phyloP scores from a whole-genome alignment of 1,140 invertebrate genomes.

The Agrilus planipennis region DNA sequence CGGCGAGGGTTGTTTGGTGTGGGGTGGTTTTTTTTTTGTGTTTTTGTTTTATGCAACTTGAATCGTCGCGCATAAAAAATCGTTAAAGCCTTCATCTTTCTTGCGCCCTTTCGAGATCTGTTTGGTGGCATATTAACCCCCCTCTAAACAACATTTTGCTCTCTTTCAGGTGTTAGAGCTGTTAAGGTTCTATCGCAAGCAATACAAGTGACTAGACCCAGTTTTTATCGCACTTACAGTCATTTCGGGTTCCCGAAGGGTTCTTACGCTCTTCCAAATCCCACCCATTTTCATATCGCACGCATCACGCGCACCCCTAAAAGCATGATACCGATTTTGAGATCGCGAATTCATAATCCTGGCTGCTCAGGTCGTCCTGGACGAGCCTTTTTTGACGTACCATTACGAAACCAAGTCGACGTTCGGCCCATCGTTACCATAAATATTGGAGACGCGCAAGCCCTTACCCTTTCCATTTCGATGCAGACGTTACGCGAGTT shows the following conservation, averaged over 20 bases:
- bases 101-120: no score
- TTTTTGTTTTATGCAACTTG: constrained; percentile 5
- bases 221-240: constrained; percentile 26
- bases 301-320: constrained; percentile 14
- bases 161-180: constrained; percentile 13
- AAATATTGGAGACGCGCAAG: constrained; percentile 18
- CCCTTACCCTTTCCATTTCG: constrained; percentile 23
- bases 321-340: constrained; percentile 17
- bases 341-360: constrained; percentile 15
- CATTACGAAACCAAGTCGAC: neutral
- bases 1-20: no score
- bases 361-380: constrained; percentile 9
- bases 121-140: no score
- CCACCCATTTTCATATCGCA: constrained; percentile 29
- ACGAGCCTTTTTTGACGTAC: constrained; percentile 9
- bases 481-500: constrained; percentile 23
- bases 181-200: constrained; percentile 2
- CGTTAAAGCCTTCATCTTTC: no score
- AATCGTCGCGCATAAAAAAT: no score
- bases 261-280: constrained; percentile 30
- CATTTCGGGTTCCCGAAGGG: constrained; percentile 29
- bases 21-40: constrained; percentile 5
- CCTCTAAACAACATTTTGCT: constrained; percentile 3
- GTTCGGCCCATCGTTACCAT: constrained; percentile 15
- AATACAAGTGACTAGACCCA: neutral